Percentiles rank a stretch among this genome's conserved stretches.
Evolutionary conservation across 2,888 invertebrate species (phyloP).

Genomic region (Frankliniella fusca): DNA sequence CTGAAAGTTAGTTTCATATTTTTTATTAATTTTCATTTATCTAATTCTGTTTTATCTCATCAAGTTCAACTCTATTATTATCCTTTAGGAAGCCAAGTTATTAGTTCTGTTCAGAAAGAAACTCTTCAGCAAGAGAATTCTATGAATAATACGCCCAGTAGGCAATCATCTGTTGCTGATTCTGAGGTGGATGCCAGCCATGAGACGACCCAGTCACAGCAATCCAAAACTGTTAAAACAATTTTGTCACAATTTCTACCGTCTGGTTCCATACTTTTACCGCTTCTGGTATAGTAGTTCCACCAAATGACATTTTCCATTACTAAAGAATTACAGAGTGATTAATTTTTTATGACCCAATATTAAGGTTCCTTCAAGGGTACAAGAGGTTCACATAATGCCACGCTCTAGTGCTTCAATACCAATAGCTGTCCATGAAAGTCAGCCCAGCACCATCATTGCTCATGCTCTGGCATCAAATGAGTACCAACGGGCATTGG

Average conservation of each 20-base stretch:
- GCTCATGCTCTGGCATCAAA: constrained; percentile 72
- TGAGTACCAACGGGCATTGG: constrained; percentile 64
- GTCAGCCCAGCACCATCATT: constrained; percentile 78
- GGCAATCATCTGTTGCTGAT: constrained; percentile 46
- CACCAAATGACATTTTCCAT: constrained; percentile 27
- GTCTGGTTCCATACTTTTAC: constrained; percentile 50
- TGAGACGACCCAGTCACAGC: constrained; percentile 42
- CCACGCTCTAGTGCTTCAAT: constrained; percentile 47
- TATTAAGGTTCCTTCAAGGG: constrained; percentile 57
- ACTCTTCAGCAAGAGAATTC: constrained; percentile 38
- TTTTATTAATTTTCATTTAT: not conserved
- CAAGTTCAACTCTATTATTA: not conserved
- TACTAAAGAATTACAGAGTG: no score
- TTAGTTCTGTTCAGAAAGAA: not conserved
- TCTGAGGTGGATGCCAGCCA: not conserved
- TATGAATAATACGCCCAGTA: constrained; percentile 41
- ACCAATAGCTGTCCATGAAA: constrained; percentile 72
- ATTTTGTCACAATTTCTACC: constrained; percentile 65
- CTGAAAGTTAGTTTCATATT: constrained; percentile 27
- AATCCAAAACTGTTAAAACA: constrained; percentile 58
- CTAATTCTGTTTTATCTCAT: not conserved
- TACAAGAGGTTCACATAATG: constrained; percentile 66
- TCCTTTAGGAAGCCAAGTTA: not conserved
- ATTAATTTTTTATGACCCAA: constrained; percentile 34
- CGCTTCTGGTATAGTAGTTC: constrained; percentile 46